Evolutionary conservation across 2,888 invertebrate species (phyloP).

Genomic region (Tipula vernalis): DNA sequence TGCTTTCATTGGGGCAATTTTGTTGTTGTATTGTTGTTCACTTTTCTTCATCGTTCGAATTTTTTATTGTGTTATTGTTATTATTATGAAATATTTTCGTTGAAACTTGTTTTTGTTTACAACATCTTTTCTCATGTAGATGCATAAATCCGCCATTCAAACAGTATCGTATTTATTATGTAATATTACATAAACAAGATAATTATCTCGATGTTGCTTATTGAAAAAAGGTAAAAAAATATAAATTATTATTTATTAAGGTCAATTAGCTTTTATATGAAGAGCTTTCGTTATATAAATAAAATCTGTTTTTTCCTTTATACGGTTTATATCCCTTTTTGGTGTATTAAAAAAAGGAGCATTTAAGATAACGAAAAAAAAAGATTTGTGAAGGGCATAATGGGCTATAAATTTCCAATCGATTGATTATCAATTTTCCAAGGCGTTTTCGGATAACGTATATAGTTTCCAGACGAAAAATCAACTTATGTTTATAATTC

Average conservation of each 20-base stretch:
- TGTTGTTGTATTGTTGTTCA: neutral
- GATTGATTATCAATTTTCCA: neutral
- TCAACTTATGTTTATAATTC: neutral
- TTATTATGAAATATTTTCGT: neutral
- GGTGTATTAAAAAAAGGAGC: neutral
- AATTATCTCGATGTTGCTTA: neutral
- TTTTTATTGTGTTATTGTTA: neutral
- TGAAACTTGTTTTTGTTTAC: neutral
- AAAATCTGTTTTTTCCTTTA: neutral
- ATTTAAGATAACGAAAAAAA: neutral
- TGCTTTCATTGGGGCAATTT: neutral
- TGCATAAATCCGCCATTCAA: neutral
- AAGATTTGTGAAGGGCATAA: neutral
- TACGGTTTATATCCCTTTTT: neutral
- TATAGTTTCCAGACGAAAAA: neutral
- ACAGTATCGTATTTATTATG: neutral
- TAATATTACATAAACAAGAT: neutral
- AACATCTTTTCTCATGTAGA: neutral
- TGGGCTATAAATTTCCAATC: neutral
- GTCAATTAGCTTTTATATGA: neutral
- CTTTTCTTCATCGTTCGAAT: neutral
- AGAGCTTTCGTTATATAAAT: neutral
- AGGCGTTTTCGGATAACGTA: neutral
- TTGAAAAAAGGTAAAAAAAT: neutral
- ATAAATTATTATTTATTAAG: neutral